Base-by-base conservation (phyloP, 1,140 invertebrate genomes). In the Drosophila auraria region DNA sequence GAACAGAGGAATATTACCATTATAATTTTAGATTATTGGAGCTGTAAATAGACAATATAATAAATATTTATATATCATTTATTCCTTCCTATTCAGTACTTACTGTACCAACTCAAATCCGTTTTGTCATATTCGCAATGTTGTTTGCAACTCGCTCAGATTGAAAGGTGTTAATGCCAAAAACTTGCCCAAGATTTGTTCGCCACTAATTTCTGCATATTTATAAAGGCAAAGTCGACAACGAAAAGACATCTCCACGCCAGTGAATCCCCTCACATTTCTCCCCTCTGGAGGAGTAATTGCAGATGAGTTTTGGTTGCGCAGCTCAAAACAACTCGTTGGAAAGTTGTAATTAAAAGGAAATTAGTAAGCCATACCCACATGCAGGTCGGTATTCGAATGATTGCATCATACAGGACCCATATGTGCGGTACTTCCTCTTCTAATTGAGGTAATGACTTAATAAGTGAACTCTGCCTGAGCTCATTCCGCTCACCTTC, bases 151-250 rank as follows among this genome's bases (percentile, higher is more conserved):
- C 50, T 53, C 61, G 71, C 60, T 53, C 78, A 87, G 84, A 89
- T 89, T 75, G 84, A 89, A 90, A 89, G 84, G 86, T 89, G 84
- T 89, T 89, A 89, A 89, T 89, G 86, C 84, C 84, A 89, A 79
- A 89, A 89, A 89, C 81, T 78, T 89, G 84, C 83, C 75, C 83
- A 87, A 87, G 83, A 87, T 87, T 87, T 87, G 83, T 87, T 78
- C 84, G 80, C 68, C 78, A 53, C 84, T 89, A 87, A 87, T 87
- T 89, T 89, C 73, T 78, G 83, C 78, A 74, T 89, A 83, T 89
- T 89, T 75, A 89, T 71, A 73, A 84, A 81, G 74, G 83, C 78
- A 89, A 89, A 89, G 84, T 66, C 69, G 84, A 89, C 84, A 89
- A 63, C 69, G 70, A 69, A 89, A 77, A 84, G 84, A 89, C 84